Base-by-base conservation (phyloP, 2,113 vertebrate genomes). In the Herpailurus yagouaroundi region DNA sequence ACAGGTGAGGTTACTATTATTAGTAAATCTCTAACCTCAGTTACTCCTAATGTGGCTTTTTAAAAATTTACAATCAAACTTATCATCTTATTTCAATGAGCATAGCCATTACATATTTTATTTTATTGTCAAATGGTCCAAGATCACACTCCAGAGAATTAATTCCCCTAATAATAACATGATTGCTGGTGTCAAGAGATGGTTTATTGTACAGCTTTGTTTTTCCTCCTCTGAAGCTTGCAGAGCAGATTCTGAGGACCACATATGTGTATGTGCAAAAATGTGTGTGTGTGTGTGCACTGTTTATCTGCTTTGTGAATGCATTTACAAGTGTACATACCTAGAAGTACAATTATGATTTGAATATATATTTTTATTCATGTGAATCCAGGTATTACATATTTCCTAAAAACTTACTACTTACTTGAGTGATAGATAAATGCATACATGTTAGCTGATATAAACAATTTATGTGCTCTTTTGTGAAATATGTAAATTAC, bases 151-250 rank as follows among this genome's bases (percentile, higher is more conserved):
- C 55, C 55, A 94, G 64, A 94, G 31, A 96, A 96, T 13, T 66
- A 29, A 77, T 94, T 95, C 48, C n/a, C 38, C 64, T 96, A 93
- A 94, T 71, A 50, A 74, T 89, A 66, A 60, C 21, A 60, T 76
- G 77, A 89, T 81, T 94, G 87, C 55, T 98, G 21, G 33, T 95
- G 71, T 63, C 92, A 97, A 64, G 76, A 92, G 91, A 96, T 91
- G 80, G n/a, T 90, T 97, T 68, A 96, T 93, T 96, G 84, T 97
- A 97, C 73, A 97, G 48, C 89, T 98, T 97, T 94, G n/a, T 94
- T 97, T 98, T 96, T 86, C 93, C 80, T 95, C 50, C 89, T 96
- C 74, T 81, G 33, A 88, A 98, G 93, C n/a, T 84, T 63, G 45
- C 64, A 77, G 41, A 92, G 15, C 21, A 68, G 18, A 48, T 60